Evolutionary conservation across 2,888 invertebrate genomes (phyloP).

Genomic region (Amphipoea oculea): DNA sequence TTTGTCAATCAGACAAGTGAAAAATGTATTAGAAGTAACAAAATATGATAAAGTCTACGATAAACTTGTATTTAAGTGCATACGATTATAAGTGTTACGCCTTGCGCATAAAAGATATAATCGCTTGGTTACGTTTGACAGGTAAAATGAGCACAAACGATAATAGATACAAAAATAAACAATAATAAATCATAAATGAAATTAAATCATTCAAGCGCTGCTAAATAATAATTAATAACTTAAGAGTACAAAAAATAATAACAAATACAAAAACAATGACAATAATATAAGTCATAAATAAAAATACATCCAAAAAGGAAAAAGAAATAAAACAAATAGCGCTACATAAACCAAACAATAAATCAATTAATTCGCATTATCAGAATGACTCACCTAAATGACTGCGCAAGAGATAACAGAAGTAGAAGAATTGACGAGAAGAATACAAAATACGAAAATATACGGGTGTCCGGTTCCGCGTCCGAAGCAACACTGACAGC

Average conservation of each 20-base stretch:
- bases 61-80: slow-evolving; percentile 4
- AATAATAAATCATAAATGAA: slow-evolving; percentile 15
- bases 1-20: slow-evolving; percentile 39
- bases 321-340: neutral
- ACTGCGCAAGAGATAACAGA: slow-evolving; percentile 76
- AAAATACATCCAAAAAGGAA: neutral
- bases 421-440: slow-evolving; percentile 83
- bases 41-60: slow-evolving; percentile 39
- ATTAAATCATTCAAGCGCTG: neutral
- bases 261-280: neutral
- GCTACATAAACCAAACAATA: neutral
- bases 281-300: neutral
- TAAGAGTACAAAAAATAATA: neutral
- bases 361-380: neutral
- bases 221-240: neutral
- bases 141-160: slow-evolving; percentile 18
- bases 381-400: slow-evolving; percentile 64
- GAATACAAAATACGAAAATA: slow-evolving; percentile 73
- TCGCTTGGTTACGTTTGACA: slow-evolving; percentile 47
- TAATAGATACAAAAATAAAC: slow-evolving; percentile 9
- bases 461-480: slow-evolving; percentile 78
- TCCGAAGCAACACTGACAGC: slow-evolving; percentile 81
- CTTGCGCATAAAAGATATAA: slow-evolving; percentile 23
- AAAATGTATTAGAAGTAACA: slow-evolving; percentile 6
- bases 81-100: slow-evolving; percentile 18